These are phyloP conservation scores for Chelmon rostratus DNA, from an alignment of 2,797 vertebrate genomes.

Conservation along the genomic window DNA sequence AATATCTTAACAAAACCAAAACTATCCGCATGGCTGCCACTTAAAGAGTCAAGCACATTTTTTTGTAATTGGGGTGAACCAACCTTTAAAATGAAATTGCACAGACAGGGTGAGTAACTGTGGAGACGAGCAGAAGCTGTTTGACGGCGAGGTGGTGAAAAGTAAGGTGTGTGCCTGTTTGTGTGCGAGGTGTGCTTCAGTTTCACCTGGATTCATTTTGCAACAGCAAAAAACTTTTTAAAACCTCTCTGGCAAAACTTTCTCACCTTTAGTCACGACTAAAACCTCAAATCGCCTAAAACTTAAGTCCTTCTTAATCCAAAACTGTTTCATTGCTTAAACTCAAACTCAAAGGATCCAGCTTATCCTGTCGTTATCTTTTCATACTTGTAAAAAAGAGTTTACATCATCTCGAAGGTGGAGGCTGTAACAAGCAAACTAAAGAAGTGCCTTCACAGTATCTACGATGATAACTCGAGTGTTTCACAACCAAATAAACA, in stretches of 20 bases:
- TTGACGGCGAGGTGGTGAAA: conserved; percentile 17
- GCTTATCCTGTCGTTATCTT: not conserved
- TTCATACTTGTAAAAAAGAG: not conserved
- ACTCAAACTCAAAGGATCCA: not conserved
- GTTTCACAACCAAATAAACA: conserved; percentile 46
- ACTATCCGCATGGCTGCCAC: not conserved
- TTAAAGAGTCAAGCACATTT: not conserved
- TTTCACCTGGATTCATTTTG: conserved; percentile 15
- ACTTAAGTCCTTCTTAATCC: not conserved
- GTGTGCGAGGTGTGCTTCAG: conserved; percentile 4
- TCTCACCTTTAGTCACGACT: not conserved
- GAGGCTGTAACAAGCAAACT: conserved; percentile 16
- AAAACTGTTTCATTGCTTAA: not conserved
- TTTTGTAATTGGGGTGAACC: not conserved
- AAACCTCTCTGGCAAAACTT: not conserved
- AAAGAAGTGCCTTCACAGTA: conserved; percentile 37
- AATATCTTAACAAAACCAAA: not conserved
- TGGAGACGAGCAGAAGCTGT: not conserved
- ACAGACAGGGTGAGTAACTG: not conserved
- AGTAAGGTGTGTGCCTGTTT: conserved; percentile 1
- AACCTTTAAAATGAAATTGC: conserved; percentile 2
- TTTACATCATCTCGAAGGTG: not conserved
- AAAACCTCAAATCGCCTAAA: not conserved
- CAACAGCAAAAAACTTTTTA: not conserved
- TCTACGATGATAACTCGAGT: conserved; percentile 4